Evolutionary conservation across 2,113 vertebrate genomes (phyloP).

Genomic region (Paradoxurus hermaphroditus): DNA sequence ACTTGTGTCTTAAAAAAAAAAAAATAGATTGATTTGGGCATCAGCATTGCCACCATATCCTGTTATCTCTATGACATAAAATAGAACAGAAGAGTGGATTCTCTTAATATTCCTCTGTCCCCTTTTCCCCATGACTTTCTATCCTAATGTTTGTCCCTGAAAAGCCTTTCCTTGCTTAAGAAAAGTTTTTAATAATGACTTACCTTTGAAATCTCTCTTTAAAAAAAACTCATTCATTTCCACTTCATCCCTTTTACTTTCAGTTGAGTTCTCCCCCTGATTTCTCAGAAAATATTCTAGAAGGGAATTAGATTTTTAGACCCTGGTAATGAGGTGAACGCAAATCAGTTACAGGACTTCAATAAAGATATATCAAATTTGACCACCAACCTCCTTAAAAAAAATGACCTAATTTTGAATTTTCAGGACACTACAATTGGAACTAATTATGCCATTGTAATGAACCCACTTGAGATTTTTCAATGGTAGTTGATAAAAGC

Average conservation of each 20-base stretch:
- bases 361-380: background rate
- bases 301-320: background rate
- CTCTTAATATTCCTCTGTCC: too few species aligned
- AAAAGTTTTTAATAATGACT: background rate
- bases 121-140: background rate
- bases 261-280: background rate
- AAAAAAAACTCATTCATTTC: background rate
- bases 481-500: background rate
- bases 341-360: background rate
- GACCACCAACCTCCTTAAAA: background rate
- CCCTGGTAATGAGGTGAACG: background rate
- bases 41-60: background rate
- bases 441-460: background rate
- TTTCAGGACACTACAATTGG: background rate
- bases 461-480: background rate
- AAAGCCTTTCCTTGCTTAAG: background rate
- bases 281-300: background rate
- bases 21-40: background rate
- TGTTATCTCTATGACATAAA: background rate
- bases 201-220: background rate
- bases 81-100: accelerated
- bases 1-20: background rate
- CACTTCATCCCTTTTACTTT: background rate
- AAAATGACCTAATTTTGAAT: background rate
- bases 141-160: background rate